A percentile compares a stretch with the other conserved stretches of the same genome.
Conservation (phyloP, 2,113 vertebrate species). For the Lamprotornis superbus region DNA sequence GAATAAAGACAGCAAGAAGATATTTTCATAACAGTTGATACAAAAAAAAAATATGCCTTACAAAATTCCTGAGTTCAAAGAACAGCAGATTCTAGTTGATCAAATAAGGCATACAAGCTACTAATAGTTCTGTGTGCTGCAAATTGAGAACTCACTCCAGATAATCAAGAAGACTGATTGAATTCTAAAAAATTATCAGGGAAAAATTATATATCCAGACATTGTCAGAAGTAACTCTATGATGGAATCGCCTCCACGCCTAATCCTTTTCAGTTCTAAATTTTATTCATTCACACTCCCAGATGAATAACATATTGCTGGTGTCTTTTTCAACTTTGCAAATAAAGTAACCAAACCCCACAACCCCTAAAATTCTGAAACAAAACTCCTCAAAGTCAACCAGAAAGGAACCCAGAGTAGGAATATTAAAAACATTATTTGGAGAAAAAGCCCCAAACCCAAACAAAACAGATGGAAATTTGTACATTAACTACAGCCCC, state of each 20-base stretch:
- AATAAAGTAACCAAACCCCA: background rate
- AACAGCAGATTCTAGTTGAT: background rate
- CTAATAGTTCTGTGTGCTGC: background rate
- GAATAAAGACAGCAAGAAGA: background rate
- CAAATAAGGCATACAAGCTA: background rate
- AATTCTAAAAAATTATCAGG: background rate
- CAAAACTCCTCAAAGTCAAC: background rate
- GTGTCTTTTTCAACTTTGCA: background rate
- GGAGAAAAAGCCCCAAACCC: rapidly evolving
- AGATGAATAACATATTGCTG: background rate
- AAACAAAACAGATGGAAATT: background rate
- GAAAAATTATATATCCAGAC: background rate
- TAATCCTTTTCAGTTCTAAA: background rate
- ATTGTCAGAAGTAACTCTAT: background rate
- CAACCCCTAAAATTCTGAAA: background rate
- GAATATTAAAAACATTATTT: background rate
- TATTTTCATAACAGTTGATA: background rate
- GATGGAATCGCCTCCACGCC: background rate
- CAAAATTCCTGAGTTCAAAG: background rate
- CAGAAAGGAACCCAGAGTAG: background rate
- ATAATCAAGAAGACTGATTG: background rate
- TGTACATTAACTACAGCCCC: background rate
- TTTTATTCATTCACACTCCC: background rate
- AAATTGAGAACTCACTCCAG: background rate
- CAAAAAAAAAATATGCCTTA: background rate